phyloP scores from a whole-genome alignment of 2,113 vertebrate genomes.

The Natator depressus region DNA sequence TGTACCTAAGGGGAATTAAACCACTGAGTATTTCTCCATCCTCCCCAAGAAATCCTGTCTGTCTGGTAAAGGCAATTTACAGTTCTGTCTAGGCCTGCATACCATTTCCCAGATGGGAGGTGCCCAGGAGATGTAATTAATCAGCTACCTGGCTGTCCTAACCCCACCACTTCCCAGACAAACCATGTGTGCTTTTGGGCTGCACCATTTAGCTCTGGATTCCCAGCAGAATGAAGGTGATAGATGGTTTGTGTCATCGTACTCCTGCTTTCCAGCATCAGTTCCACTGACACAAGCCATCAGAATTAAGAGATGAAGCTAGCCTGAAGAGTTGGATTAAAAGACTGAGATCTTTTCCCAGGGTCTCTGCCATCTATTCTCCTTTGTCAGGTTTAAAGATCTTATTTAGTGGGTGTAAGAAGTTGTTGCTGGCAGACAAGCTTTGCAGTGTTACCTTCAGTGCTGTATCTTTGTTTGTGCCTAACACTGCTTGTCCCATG shows the following conservation, averaged over 20 bases:
- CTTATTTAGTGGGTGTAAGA: background rate
- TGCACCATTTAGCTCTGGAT: fast-evolving
- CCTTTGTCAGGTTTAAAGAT: background rate
- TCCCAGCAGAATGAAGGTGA: background rate
- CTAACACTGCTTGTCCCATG: background rate
- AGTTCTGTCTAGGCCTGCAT: background rate
- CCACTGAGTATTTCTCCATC: background rate
- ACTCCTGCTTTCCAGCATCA: background rate
- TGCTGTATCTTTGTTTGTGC: background rate
- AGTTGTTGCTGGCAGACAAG: background rate
- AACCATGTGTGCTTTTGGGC: fast-evolving
- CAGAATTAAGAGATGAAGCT: constrained; percentile 3
- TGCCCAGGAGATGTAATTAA: background rate
- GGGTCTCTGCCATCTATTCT: background rate
- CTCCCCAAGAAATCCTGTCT: background rate
- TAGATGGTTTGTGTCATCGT: background rate
- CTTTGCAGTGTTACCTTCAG: background rate
- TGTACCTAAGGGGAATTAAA: background rate
- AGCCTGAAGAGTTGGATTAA: background rate
- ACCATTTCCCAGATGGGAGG: background rate
- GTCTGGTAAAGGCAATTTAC: background rate
- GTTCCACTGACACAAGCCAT: background rate
- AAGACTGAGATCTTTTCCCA: background rate
- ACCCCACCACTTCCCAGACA: fast-evolving
- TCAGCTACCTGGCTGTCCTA: background rate